Percentiles rank a stretch among this genome's conserved stretches.
Conservation (phyloP, 2,888 invertebrate genomes). For the Lathronympha strigana region DNA sequence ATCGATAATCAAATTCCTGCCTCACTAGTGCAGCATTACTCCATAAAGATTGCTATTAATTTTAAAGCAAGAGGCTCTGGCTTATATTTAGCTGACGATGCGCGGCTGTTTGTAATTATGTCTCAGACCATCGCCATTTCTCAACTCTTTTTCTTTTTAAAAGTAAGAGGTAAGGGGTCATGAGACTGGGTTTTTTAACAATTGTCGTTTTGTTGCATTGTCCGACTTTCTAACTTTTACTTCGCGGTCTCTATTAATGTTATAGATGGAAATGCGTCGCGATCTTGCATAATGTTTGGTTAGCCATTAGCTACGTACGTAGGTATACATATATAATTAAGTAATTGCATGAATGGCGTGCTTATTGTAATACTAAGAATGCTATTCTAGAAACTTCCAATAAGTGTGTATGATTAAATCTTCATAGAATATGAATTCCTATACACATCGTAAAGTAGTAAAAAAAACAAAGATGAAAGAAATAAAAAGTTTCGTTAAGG, state of each 20-base stretch:
- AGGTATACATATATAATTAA: neutral
- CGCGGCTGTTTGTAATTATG: constrained; percentile 74
- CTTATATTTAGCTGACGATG: constrained; percentile 76
- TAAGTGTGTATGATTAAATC: too few relatives aligned
- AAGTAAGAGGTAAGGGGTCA: constrained; percentile 72
- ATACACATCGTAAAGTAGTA: too few relatives aligned
- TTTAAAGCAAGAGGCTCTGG: constrained; percentile 68
- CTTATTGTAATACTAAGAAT: neutral
- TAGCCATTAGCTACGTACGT: neutral
- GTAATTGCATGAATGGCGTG: neutral
- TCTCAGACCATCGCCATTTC: constrained; percentile 73
- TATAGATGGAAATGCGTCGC: constrained; percentile 41
- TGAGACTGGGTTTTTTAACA: constrained; percentile 60
- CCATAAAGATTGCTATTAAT: constrained; percentile 83
- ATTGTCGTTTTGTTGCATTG: constrained; percentile 64
- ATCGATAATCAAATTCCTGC: constrained; percentile 66
- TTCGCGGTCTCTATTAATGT: constrained; percentile 59
- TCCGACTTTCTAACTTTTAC: constrained; percentile 75
- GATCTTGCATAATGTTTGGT: constrained; percentile 12
- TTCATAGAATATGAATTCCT: too few relatives aligned
- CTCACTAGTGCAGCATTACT: constrained; percentile 73
- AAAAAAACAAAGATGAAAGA: too few relatives aligned
- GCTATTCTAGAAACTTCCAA: too few relatives aligned
- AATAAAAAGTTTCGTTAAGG: too few relatives aligned
- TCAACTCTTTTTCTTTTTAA: constrained; percentile 54